Evolutionary conservation across 2,113 vertebrate species (phyloP), one percentile per base, ranked within the genome.

Genomic region (Seriola rivoliana): DNA sequence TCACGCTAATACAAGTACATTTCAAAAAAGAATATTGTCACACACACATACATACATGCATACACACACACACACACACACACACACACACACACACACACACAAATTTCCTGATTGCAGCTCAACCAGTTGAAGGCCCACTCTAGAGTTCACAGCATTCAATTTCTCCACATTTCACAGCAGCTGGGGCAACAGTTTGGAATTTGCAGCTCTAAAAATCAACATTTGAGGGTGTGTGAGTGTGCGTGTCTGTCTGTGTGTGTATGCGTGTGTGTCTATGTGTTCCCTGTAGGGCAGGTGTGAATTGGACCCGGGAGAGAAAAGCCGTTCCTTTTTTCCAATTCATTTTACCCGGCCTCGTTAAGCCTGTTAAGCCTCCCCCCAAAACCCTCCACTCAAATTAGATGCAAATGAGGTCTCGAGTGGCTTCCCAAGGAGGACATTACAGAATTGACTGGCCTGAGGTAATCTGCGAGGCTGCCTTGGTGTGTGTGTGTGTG

Each of bases 391-490:
- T 91, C 84, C 86, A 88, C 91, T 92, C 86, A 94, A 93, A 94
- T 93, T 90, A 94, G 88, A 94, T 94, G 94, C 92, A 94, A 94
- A 94, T 93, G 89, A 94, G 91, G 80, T 90, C 91, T 94, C 89
- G 82, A 94, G 93, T 93, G 92, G 88, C 82, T 89, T 93, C 86
- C 89, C 88, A 85, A 89, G 90, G 86, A 93, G 83, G 89, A 91
- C 93, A 85, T 92, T 90, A 93, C 72, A 36, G 86, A 83, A 90
- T 64, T 71, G 88, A 89, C 90, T 87, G 88, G 85, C 93, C 92
- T 59, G 88, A 91, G 89, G 91, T 91, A 87, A 93, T 88, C 81
- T 84, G 80, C 6, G 13, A 66, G 82, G 78, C 81, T 80, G 87
- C n/a, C 57, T 85, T 71, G n/a, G 63, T 9, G 78, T 74, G 40